Evolutionary conservation across 2,113 vertebrate species (phyloP).

Genomic region (Takifugu flavidus): DNA sequence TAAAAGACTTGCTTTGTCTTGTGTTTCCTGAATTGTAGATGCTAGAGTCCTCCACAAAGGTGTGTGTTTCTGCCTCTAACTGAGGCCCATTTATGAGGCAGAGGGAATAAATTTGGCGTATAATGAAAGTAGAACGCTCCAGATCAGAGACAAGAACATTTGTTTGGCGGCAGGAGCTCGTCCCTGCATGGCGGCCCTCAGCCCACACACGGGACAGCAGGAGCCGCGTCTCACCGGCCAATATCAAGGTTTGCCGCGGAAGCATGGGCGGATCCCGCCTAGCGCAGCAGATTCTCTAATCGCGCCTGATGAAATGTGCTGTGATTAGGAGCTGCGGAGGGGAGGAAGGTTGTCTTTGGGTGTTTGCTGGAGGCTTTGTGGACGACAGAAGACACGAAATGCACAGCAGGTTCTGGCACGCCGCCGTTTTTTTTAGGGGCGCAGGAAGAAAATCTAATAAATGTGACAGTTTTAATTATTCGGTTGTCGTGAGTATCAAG

Average conservation of each 20-base stretch:
- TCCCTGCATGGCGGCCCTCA: conserved; percentile 35
- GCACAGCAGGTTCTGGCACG: no score
- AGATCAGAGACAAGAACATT: conserved; percentile 43
- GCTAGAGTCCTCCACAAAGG: neutral
- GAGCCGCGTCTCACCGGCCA: conserved; percentile 42
- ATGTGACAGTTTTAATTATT: conserved; percentile 18
- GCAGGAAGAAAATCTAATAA: conserved; percentile 21
- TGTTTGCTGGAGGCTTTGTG: neutral
- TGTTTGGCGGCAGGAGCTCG: conserved; percentile 45
- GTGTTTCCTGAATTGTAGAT: no score
- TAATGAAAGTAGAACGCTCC: conserved; percentile 30
- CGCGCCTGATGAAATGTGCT: conserved; percentile 26
- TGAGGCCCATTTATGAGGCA: conserved; percentile 3
- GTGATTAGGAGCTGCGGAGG: conserved; percentile 3
- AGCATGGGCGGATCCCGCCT: conserved; percentile 7
- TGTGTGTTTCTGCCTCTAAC: neutral
- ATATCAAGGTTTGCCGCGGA: conserved; percentile 24
- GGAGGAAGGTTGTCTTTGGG: conserved; percentile 2
- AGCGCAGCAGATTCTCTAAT: conserved; percentile 31
- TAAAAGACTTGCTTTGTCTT: no score
- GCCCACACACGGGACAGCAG: conserved; percentile 59
- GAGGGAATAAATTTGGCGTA: conserved; percentile 7
- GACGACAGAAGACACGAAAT: neutral
- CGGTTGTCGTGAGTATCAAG: neutral
- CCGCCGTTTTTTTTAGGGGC: no score